A percentile compares a stretch with the other conserved stretches of the same genome.
Evolutionary conservation across 2,888 invertebrate genomes (phyloP).

Genomic region (Drepanosiphum platanoidis): DNA sequence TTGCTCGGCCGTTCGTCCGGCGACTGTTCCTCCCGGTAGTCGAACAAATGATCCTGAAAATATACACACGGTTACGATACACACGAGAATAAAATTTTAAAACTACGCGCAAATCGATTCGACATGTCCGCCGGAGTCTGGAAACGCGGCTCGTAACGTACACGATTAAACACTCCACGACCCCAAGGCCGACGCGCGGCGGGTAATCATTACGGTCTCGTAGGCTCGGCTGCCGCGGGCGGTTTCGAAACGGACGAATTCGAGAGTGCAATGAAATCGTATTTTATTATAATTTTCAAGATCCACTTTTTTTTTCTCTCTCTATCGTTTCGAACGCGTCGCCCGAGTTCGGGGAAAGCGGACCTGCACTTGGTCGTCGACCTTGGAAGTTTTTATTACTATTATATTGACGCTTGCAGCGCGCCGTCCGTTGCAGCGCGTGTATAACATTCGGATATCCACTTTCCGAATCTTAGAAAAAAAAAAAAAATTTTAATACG

Average conservation of each 20-base stretch:
- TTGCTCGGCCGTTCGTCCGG: not conserved
- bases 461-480: not conserved
- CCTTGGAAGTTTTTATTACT: not conserved
- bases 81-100: not conserved
- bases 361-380: not conserved
- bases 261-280: not conserved
- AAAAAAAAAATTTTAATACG: not conserved
- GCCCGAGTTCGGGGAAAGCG: conserved; percentile 27
- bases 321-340: not conserved
- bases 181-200: not conserved
- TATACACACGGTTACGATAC: not conserved
- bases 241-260: conserved; percentile 10
- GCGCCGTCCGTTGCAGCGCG: too few relatives aligned
- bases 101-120: not conserved
- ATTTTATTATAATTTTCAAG: not conserved
- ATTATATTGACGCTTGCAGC: too few relatives aligned
- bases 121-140: not conserved
- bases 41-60: conserved; percentile 44
- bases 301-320: not conserved
- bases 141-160: not conserved
- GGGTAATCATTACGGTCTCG: not conserved
- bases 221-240: not conserved
- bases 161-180: too few relatives aligned
- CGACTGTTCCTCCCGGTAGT: conserved; percentile 10
- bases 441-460: too few relatives aligned